These are phyloP conservation scores for Macrophya annulata DNA, from an alignment of 2,888 invertebrate species.

Conservation along the genomic window DNA sequence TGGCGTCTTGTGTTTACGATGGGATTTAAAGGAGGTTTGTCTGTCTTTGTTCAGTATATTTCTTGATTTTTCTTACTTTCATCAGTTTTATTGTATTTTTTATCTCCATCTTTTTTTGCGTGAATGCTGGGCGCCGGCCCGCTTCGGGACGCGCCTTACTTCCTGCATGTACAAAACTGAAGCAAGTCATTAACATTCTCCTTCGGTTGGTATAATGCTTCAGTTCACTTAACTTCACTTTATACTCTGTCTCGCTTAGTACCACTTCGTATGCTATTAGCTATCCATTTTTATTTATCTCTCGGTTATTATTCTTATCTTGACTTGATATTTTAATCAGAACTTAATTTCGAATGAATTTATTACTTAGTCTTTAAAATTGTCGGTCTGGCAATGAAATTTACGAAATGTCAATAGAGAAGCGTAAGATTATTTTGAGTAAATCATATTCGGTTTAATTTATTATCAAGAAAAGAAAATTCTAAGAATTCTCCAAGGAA, in stretches of 20 bases:
- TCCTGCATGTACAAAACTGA: conserved; percentile 73
- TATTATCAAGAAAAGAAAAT: conserved; percentile 19
- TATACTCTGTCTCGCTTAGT: conserved; percentile 22
- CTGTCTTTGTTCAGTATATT: conserved; percentile 55
- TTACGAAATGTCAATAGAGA: conserved; percentile 34
- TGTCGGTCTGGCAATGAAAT: conserved; percentile 36
- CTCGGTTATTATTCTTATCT: conserved; percentile 42
- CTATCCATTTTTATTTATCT: conserved; percentile 40
- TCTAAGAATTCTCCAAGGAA: background rate
- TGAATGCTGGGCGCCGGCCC: conserved; percentile 67
- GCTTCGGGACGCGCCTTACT: conserved; percentile 69
- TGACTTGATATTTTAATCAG: conserved; percentile 46
- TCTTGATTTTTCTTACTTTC: conserved; percentile 65
- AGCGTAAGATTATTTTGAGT: background rate
- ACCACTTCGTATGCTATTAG: conserved; percentile 24
- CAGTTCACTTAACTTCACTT: conserved; percentile 38
- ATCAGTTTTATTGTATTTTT: conserved; percentile 67
- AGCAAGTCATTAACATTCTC: conserved; percentile 70
- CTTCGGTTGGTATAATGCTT: conserved; percentile 58
- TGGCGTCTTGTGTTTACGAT: conserved; percentile 69
- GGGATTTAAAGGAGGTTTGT: conserved; percentile 66
- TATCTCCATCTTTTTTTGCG: conserved; percentile 60
- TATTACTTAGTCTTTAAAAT: conserved; percentile 26
- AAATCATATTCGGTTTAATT: conserved; percentile 17
- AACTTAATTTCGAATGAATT: conserved; percentile 39